Base-by-base conservation (phyloP, 2,113 vertebrate species). In the Toxotes jaculatrix region DNA sequence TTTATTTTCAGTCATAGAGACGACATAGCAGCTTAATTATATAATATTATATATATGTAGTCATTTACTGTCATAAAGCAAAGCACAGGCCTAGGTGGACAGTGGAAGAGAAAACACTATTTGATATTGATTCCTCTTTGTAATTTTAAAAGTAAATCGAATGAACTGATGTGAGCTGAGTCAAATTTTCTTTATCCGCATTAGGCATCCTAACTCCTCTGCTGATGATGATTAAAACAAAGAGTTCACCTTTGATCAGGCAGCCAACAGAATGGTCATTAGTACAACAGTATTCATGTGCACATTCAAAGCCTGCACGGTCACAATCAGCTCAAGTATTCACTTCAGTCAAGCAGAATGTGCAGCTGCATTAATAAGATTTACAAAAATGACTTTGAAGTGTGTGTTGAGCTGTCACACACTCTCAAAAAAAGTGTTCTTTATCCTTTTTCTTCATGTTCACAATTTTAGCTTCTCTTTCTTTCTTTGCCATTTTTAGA, bases 291-390 rank as follows among this genome's bases (percentile, higher is more conserved):
- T 61, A 38, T 71, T 53, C 14, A 38, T 55, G 21, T 19, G 56
- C 32, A 47, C 53, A 38, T 56, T 27, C 51, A 61, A 11, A 68
- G 7, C 42, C 38, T 31, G 14, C 21, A 11, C 12, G 19, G 5
- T 21, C 9, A 10, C 34, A 40, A 53, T 69, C 31, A 47, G 42
- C 51, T 38, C 19, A 56, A 73, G 45, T 49, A 14, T 51, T 75
- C 19, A n/a, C 21, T 53, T 59, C 36, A 69, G n/a, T 69, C 11
- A 27, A 45, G 60, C 1, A 16, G 55, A 66, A 38, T 49, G 56
- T 76, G 66, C 53, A 16, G 7, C 19, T 71, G 60, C 84, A 76
- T 69, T 65, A 61, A 55, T 56, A 34, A 7, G 51, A 40, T 69
- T 42, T 7, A n/a, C 7, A 66, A 8, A 5, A 8, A 23, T 9